These are phyloP conservation scores for Euborellia annulipes DNA, from an alignment of 1,140 invertebrate genomes.

Conservation along the genomic window DNA sequence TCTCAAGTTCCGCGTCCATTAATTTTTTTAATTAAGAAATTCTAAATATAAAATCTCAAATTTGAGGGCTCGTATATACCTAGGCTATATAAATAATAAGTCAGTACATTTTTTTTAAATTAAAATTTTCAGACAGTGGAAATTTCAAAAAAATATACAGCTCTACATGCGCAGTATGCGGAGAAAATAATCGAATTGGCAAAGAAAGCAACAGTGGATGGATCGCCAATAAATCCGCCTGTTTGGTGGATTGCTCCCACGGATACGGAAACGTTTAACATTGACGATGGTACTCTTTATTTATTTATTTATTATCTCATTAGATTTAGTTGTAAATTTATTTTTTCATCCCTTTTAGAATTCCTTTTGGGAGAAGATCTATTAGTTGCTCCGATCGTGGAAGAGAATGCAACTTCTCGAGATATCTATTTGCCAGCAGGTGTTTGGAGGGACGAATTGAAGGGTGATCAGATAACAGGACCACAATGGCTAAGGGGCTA, in stretches of 20 bases:
- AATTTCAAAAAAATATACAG: conserved; percentile 45
- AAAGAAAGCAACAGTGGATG: conserved; percentile 37
- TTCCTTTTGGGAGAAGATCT: conserved; percentile 69
- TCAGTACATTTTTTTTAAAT: no score
- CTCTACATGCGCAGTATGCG: conserved; percentile 49
- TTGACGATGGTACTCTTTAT: conserved; percentile 55
- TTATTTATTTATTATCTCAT: no score
- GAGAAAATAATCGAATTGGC: conserved; percentile 45
- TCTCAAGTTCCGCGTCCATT: no score
- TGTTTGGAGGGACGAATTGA: conserved; percentile 43
- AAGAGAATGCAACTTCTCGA: conserved; percentile 40
- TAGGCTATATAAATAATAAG: no score
- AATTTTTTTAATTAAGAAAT: no score
- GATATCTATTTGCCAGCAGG: conserved; percentile 65
- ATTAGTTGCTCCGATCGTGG: conserved; percentile 70
- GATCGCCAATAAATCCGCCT: conserved; percentile 65
- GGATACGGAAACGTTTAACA: conserved; percentile 41
- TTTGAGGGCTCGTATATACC: no score
- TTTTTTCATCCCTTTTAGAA: conserved; percentile 37
- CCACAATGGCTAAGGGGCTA: conserved; percentile 48
- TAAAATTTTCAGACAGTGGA: conserved; percentile 43
- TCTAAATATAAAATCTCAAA: no score
- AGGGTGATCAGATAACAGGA: conserved; percentile 31
- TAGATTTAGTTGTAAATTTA: conserved; percentile 2
- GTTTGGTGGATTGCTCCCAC: conserved; percentile 79